Conservation (phyloP, 2,888 invertebrate species). For the Drosophila stalkeri region DNA sequence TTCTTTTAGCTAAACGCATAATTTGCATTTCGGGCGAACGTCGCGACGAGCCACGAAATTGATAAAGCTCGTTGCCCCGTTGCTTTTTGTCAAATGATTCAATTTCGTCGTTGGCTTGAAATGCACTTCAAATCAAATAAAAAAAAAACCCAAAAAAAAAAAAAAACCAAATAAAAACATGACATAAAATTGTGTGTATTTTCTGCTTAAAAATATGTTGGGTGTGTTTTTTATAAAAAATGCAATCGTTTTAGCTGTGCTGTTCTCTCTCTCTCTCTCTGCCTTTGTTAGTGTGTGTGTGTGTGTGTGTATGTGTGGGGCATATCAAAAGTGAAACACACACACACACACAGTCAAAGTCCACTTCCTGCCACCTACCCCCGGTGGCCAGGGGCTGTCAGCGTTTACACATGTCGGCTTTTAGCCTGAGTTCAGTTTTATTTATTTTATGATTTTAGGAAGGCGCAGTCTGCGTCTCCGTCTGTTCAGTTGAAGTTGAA, state of each 20-base stretch:
- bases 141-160: constrained; percentile 19
- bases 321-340: constrained; percentile 47
- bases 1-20: constrained; percentile 70
- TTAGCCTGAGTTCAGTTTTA: constrained; percentile 49
- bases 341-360: constrained; percentile 3
- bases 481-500: constrained; percentile 8
- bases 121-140: constrained; percentile 57
- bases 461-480: constrained; percentile 48
- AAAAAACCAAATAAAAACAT: not conserved
- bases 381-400: constrained; percentile 44
- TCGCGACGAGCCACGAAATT: constrained; percentile 39
- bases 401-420: constrained; percentile 69
- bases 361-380: constrained; percentile 28
- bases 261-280: not conserved
- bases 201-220: constrained; percentile 50
- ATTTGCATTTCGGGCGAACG: constrained; percentile 67
- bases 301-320: constrained; percentile 7
- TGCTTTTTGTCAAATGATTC: constrained; percentile 77
- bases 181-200: constrained; percentile 20
- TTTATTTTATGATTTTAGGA: constrained; percentile 65
- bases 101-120: constrained; percentile 72
- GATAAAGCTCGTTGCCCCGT: constrained; percentile 61
- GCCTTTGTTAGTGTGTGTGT: not conserved
- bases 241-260: constrained; percentile 32
- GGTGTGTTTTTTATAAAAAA: constrained; percentile 52